Evolutionary conservation across 2,113 vertebrate species (phyloP).

Genomic region (Platycercus adscitus): DNA sequence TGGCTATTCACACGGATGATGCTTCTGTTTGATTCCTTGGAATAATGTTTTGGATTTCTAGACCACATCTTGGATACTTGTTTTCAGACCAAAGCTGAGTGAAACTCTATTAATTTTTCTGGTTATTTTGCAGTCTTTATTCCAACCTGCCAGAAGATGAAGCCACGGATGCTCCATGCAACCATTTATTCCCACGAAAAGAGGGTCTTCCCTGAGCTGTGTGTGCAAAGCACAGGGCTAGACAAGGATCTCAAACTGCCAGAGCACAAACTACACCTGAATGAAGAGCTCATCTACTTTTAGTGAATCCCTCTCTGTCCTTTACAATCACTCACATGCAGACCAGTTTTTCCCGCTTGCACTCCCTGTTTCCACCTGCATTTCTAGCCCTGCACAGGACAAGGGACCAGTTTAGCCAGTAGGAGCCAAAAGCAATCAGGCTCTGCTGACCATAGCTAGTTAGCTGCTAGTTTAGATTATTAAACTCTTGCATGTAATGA

Average conservation of each 20-base stretch:
- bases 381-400: background rate
- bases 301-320: background rate
- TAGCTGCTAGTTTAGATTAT: conserved; percentile 66
- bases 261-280: background rate
- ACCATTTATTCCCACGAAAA: background rate
- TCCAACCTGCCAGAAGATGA: background rate
- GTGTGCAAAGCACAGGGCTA: background rate
- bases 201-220: background rate
- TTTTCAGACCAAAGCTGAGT: background rate
- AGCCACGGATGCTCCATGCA: background rate
- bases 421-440: conserved; percentile 45
- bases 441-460: conserved; percentile 53
- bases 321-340: fast-evolving
- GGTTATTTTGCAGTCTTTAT: background rate
- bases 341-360: background rate
- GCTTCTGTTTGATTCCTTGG: background rate
- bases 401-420: background rate
- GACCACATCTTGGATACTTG: background rate
- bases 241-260: background rate
- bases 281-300: background rate
- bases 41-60: background rate
- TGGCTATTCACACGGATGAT: background rate
- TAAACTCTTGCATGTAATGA: conserved; percentile 63
- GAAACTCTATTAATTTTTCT: background rate
- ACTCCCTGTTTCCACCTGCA: background rate